These are phyloP conservation scores for Chrysomallon squamiferum DNA, from an alignment of 1,140 invertebrate genomes.

Conservation along the genomic window DNA sequence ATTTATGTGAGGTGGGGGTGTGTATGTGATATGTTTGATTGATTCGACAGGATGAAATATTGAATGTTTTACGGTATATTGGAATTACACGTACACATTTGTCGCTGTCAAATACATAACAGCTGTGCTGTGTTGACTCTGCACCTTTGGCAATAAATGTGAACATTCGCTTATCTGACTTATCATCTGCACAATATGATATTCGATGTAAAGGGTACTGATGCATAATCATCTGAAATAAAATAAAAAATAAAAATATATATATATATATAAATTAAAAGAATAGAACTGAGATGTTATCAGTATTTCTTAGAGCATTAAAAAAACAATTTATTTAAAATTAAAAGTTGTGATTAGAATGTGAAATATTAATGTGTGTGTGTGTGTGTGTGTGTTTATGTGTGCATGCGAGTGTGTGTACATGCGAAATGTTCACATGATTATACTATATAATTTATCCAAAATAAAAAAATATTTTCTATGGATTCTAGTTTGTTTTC, in stretches of 20 bases:
- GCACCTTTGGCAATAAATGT: slow-evolving; percentile 94
- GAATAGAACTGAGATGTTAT: no score
- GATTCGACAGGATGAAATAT: no score
- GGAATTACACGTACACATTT: slow-evolving; percentile 73
- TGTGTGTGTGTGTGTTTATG: background rate
- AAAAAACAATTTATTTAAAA: no score
- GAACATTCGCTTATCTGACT: slow-evolving; percentile 96
- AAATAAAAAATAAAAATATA: slow-evolving; percentile 1
- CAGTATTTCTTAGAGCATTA: no score
- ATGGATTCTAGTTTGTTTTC: no score
- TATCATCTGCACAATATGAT: slow-evolving; percentile 97
- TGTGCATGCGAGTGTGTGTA: background rate
- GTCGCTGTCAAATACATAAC: slow-evolving; percentile 96
- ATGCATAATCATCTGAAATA: slow-evolving; percentile 77
- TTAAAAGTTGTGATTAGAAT: no score
- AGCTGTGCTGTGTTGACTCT: slow-evolving; percentile 82
- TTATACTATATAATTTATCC: no score
- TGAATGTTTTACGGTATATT: no score
- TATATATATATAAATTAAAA: no score
- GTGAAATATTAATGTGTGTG: background rate
- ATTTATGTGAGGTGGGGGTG: no score
- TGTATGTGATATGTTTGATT: no score
- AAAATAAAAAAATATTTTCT: no score
- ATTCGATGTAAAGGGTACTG: slow-evolving; percentile 97
- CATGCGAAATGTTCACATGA: background rate